Evolutionary conservation across 1,140 invertebrate species (phyloP).

Genomic region (Musca domestica): DNA sequence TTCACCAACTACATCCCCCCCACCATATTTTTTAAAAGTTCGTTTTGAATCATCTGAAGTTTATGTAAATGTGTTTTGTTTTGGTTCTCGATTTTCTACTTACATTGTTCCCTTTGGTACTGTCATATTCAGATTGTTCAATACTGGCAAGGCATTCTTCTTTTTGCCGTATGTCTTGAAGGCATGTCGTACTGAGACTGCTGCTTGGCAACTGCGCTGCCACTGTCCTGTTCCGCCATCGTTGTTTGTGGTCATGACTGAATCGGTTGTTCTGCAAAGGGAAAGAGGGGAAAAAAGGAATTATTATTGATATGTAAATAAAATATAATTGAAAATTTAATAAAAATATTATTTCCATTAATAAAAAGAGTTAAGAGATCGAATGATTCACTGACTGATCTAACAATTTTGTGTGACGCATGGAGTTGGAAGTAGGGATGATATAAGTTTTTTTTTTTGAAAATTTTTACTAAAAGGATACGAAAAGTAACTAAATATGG

Average conservation of each 20-base stretch:
- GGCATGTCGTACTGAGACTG: slow-evolving; percentile 78
- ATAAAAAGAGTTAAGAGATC: too few relatives aligned
- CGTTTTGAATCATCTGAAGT: too few relatives aligned
- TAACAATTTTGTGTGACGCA: too few relatives aligned
- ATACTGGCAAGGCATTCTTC: slow-evolving; percentile 76
- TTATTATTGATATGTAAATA: background rate
- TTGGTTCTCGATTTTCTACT: slow-evolving; percentile 56
- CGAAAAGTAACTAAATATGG: too few relatives aligned
- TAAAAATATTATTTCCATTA: background rate
- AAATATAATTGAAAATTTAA: background rate
- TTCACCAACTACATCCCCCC: too few relatives aligned
- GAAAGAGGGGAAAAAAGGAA: slow-evolving; percentile 14
- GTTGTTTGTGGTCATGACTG: slow-evolving; percentile 45
- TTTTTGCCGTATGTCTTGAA: slow-evolving; percentile 85
- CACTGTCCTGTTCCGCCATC: slow-evolving; percentile 49
- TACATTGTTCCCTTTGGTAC: slow-evolving; percentile 89
- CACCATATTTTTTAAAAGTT: too few relatives aligned
- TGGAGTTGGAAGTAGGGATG: too few relatives aligned
- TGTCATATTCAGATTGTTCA: slow-evolving; percentile 85
- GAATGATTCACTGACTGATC: too few relatives aligned
- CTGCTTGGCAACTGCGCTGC: slow-evolving; percentile 67
- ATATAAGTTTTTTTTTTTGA: too few relatives aligned
- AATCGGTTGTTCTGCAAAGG: slow-evolving; percentile 42
- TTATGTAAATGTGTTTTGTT: too few relatives aligned
- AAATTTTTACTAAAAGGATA: too few relatives aligned